A percentile compares a stretch with the other conserved stretches of the same genome.
Evolutionary conservation across 2,797 vertebrate genomes (phyloP).

Genomic region (Catharus ustulatus): DNA sequence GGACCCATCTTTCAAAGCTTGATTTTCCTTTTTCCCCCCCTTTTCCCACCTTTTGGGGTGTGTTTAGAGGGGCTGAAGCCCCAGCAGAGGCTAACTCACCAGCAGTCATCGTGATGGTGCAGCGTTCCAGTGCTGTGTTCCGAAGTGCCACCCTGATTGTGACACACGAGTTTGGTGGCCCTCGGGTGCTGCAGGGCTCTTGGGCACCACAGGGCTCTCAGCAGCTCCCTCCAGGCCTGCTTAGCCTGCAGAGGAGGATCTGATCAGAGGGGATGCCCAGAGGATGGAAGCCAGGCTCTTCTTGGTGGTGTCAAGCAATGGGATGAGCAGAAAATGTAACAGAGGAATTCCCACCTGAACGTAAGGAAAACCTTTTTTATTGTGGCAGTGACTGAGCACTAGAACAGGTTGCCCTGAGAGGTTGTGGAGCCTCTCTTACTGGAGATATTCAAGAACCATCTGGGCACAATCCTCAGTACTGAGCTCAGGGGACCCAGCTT

Average conservation of each 20-base stretch:
- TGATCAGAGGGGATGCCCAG: neutral
- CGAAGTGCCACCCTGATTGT: neutral
- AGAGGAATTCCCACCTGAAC: neutral
- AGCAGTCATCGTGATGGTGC: neutral
- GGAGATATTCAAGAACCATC: neutral
- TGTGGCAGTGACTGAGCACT: neutral
- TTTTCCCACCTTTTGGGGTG: neutral
- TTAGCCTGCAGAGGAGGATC: neutral
- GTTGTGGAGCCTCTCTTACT: neutral
- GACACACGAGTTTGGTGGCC: neutral
- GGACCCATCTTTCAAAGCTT: neutral
- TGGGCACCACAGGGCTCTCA: neutral
- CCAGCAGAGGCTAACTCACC: conserved; percentile 20
- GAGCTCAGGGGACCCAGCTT: neutral
- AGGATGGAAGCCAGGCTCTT: neutral
- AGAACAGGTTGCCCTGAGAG: neutral
- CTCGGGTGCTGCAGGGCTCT: neutral
- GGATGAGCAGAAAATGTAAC: neutral
- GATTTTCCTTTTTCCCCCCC: rapidly evolving
- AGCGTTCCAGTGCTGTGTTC: neutral
- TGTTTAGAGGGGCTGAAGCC: neutral
- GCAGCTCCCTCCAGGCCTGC: neutral
- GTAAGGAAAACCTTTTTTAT: neutral
- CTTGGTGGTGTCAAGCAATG: rapidly evolving
- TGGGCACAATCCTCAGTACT: neutral